These are phyloP conservation scores for Cariama cristata DNA, from an alignment of 2,113 vertebrate genomes.

Conservation along the genomic window DNA sequence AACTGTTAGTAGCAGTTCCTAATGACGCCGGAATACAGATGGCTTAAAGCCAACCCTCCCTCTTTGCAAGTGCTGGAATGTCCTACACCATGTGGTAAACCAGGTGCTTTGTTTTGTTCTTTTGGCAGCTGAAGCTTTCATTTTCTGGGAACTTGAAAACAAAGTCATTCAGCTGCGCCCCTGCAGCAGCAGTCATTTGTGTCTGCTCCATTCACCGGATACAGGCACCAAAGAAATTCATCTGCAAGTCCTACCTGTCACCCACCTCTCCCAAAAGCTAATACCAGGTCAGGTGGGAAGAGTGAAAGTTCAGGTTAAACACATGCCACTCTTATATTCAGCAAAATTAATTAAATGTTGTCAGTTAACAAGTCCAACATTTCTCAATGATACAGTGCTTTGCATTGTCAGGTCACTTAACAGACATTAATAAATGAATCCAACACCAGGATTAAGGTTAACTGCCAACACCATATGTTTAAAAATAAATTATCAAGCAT, in stretches of 20 bases:
- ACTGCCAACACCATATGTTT: not conserved
- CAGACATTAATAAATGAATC: not conserved
- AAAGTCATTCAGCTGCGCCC: constrained; percentile 3
- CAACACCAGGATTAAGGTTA: constrained; percentile 17
- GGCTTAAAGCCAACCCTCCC: constrained; percentile 40
- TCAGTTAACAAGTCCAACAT: not conserved
- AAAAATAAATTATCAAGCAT: constrained; percentile 20
- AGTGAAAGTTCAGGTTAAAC: not conserved
- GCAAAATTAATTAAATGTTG: not conserved
- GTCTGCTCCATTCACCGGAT: not conserved
- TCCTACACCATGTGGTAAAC: constrained; percentile 59
- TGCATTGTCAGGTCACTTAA: not conserved
- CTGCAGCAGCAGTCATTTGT: not conserved
- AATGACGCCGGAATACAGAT: constrained; percentile 16
- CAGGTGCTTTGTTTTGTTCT: constrained; percentile 66
- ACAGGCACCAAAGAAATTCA: fast-evolving
- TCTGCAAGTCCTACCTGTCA: not conserved
- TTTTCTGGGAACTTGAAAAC: constrained; percentile 45
- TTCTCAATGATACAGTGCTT: not conserved
- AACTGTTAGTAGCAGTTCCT: constrained; percentile 38
- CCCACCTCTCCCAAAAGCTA: not conserved
- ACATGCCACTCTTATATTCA: not conserved
- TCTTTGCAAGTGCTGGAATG: constrained; percentile 46
- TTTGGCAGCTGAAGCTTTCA: constrained; percentile 58
- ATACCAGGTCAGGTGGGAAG: not conserved